A percentile compares a stretch with the other conserved stretches of the same genome.
Evolutionary conservation across 2,113 vertebrate species (phyloP).

Genomic region (Gymnorhina tibicen): DNA sequence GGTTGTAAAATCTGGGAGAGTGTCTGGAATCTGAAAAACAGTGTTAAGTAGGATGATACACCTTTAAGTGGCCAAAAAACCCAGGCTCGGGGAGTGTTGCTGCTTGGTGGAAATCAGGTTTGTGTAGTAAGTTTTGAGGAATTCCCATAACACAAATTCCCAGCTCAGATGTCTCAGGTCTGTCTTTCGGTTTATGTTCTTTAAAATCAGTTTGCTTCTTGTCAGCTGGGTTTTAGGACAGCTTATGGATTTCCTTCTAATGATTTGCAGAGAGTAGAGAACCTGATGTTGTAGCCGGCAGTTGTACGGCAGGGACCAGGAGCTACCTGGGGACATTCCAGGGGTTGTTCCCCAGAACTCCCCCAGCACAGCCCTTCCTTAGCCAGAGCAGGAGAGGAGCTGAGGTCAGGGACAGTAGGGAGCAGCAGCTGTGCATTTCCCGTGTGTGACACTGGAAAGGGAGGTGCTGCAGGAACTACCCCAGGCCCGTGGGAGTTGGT

Average conservation of each 20-base stretch:
- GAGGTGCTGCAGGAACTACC: neutral
- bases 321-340: fast-evolving
- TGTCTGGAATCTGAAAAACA: neutral
- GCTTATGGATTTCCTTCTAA: neutral
- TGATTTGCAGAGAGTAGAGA: neutral
- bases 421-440: neutral
- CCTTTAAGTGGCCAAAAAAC: neutral
- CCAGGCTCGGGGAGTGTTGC: neutral
- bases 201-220: neutral
- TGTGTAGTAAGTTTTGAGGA: neutral
- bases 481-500: fast-evolving
- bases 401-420: neutral
- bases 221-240: neutral
- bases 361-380: neutral
- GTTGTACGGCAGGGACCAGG: neutral
- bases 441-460: neutral
- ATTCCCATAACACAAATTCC: fast-evolving
- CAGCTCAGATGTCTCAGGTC: neutral
- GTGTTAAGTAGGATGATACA: neutral
- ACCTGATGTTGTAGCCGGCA: neutral
- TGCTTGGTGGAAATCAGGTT: neutral
- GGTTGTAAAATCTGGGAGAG: neutral
- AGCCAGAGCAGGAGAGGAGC: neutral
- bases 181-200: neutral
- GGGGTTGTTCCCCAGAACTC: neutral